Base-by-base conservation (phyloP, 2,797 vertebrate species). In the Acanthurus tractus region DNA sequence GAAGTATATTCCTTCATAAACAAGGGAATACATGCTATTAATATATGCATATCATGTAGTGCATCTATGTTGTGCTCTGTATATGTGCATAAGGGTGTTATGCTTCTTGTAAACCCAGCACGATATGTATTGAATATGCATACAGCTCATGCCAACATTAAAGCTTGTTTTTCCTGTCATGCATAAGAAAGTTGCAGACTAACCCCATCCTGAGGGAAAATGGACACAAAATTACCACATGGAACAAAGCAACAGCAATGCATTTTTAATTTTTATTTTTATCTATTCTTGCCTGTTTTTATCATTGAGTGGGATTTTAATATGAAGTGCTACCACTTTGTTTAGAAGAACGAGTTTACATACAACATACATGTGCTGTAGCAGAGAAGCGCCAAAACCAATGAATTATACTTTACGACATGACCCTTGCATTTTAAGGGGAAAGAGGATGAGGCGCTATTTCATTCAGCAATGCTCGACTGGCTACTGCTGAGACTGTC, bases 101-200 rank as follows among this genome's bases (percentile, higher is more conserved):
- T 58, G 42, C 14, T 46, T 74, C 36, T 70, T 67, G 22, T 10
- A 34, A 44, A 52, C 29, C 11, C 25, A 63, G 44, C 25, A 48
- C 50, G 53, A 18, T 38, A 17, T 38, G 44, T 3, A 49, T 34
- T 49, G 20, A 68, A 36, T 40, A 70, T 77, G 14, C 40, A 59
- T 48, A 62, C 23, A 63, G 61, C 15, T 55, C 59, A 62, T 14
- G 14, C 4, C 3, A 59, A 59, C 72, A 83, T 83, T 59, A 86
- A 84, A 86, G 72, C 63, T 23, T 17, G 42, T 49, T 36, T 63
- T 48, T 70, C 44, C 40, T 44, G 52, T 81, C 74, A 78, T 64
- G 77, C 66, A 77, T 80, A 63, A 54, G 34, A 61, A 52, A 74
- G 36, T 57, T 77, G 8, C 20, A 34, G 46, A 50, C 36, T 4